phyloP scores from a whole-genome alignment of 2,797 vertebrate genomes.

The Microctenopoma steveboyesi region DNA sequence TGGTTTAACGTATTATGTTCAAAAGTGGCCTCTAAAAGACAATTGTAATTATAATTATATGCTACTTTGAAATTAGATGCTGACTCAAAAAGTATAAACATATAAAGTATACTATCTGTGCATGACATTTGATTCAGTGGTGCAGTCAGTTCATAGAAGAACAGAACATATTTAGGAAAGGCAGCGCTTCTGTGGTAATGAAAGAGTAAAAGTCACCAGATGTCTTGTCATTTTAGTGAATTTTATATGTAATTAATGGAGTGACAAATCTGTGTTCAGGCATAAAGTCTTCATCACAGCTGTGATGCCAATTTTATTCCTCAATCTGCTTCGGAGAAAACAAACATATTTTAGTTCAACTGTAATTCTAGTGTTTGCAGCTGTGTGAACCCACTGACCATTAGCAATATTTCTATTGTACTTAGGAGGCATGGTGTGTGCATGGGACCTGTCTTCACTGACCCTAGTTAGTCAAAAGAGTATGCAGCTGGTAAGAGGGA shows the following conservation, averaged over 20 bases:
- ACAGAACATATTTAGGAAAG: conserved; percentile 19
- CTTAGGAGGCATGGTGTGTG: conserved; percentile 22
- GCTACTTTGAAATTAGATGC: neutral
- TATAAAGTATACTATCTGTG: neutral
- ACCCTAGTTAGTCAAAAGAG: conserved; percentile 50
- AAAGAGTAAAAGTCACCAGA: conserved; percentile 19
- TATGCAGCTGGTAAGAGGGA: conserved; percentile 30
- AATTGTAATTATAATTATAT: neutral
- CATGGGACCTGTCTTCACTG: conserved; percentile 52
- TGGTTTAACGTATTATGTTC: neutral
- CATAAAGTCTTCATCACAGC: neutral
- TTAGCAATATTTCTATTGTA: conserved; percentile 16
- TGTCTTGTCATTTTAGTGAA: conserved; percentile 13
- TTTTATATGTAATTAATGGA: conserved; percentile 19
- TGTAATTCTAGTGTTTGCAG: conserved; percentile 29
- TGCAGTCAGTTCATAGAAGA: neutral
- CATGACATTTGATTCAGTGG: neutral
- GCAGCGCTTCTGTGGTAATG: conserved; percentile 16
- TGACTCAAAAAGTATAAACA: neutral
- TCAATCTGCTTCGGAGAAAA: conserved; percentile 10
- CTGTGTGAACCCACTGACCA: conserved; percentile 32
- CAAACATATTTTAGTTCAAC: conserved; percentile 30
- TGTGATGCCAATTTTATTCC: neutral
- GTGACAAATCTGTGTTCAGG: conserved; percentile 16
- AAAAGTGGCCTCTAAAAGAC: neutral